Conservation (phyloP, 2,113 vertebrate genomes). For the Tylochromis polylepis region DNA sequence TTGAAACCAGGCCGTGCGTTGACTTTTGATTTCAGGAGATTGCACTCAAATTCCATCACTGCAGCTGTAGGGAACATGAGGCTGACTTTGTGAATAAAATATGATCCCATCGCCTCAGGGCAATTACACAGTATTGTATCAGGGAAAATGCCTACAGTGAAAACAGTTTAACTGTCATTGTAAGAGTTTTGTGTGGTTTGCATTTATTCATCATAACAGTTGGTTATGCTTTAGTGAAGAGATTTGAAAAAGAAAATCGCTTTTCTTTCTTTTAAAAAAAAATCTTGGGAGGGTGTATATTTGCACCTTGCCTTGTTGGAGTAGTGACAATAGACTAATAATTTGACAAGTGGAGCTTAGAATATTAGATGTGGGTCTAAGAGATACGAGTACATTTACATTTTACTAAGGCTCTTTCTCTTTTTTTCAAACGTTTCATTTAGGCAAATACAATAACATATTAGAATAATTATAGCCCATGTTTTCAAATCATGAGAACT, state of each 20-base stretch:
- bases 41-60: constrained; percentile 43
- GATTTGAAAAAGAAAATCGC: neutral
- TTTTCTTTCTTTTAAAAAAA: neutral
- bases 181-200: constrained; percentile 1
- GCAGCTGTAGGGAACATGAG: constrained; percentile 14
- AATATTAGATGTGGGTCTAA: neutral
- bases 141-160: constrained; percentile 12
- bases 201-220: constrained; percentile 8
- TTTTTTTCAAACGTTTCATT: neutral
- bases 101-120: constrained; percentile 15
- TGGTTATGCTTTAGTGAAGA: neutral
- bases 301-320: neutral
- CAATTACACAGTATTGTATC: constrained; percentile 36
- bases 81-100: constrained; percentile 31
- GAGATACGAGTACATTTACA: neutral
- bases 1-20: neutral
- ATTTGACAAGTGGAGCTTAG: neutral
- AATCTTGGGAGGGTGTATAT: neutral
- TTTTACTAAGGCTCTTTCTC: no score
- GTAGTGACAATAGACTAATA: neutral
- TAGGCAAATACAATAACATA: neutral
- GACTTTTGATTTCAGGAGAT: constrained; percentile 10
- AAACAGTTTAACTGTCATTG: constrained; percentile 7
- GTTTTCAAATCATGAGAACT: neutral
- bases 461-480: neutral